Evolutionary conservation across 2,113 vertebrate species (phyloP).

Genomic region (Lepus timidus): DNA sequence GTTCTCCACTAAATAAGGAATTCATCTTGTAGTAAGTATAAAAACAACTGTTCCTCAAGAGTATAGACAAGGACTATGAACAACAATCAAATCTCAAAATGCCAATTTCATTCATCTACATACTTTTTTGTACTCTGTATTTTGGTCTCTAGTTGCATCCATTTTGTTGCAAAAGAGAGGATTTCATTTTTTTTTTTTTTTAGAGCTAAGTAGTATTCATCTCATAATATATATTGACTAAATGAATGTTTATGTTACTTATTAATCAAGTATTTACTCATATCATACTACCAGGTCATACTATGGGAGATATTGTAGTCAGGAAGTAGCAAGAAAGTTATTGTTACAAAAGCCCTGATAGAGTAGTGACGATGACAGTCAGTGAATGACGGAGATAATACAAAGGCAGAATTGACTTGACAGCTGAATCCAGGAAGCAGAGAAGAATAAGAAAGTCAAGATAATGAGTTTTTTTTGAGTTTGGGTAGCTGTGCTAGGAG

Average conservation of each 20-base stretch:
- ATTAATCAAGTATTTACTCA: not conserved
- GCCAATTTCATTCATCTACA: no score
- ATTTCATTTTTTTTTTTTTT: no score
- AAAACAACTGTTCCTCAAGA: no score
- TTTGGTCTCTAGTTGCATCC: no score
- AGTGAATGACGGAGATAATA: not conserved
- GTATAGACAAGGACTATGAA: no score
- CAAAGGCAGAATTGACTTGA: constrained; percentile 17
- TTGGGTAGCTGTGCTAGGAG: not conserved
- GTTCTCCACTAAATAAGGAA: no score
- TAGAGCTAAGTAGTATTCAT: no score
- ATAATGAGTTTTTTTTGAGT: constrained; percentile 21
- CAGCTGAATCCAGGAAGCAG: not conserved
- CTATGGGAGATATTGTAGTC: not conserved
- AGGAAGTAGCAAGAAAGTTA: constrained; percentile 20
- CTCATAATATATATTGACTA: not conserved
- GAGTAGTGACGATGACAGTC: not conserved
- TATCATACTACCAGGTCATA: not conserved
- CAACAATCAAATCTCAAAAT: no score
- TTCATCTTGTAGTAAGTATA: no score
- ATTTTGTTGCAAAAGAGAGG: no score
- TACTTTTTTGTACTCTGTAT: no score
- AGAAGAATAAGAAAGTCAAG: not conserved
- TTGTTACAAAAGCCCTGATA: not conserved
- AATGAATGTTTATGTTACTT: constrained; percentile 2